Evolutionary conservation across 2,888 invertebrate genomes (phyloP).

Genomic region (Trichopoda pennipes): DNA sequence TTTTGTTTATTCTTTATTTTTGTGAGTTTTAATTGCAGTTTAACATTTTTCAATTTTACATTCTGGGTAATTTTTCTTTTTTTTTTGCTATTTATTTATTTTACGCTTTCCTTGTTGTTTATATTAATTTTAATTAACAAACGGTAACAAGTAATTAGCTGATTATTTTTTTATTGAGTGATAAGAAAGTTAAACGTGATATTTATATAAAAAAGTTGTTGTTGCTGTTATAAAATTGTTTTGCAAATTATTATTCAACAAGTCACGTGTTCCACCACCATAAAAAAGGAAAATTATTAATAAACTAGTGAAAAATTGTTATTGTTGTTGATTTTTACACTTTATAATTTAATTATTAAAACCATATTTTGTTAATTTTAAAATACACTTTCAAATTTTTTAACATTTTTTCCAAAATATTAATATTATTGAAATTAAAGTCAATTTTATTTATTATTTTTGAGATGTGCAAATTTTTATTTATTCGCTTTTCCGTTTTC

Average conservation of each 20-base stretch:
- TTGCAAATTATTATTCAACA: constrained; percentile 54
- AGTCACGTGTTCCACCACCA: constrained; percentile 58
- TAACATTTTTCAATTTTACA: background rate
- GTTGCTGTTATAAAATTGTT: background rate
- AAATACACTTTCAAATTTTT: background rate
- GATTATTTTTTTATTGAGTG: too few relatives aligned
- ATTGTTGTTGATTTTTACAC: background rate
- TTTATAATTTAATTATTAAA: constrained; percentile 13
- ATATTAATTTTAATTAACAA: background rate
- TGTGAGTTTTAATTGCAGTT: background rate
- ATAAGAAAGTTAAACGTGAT: constrained; percentile 4
- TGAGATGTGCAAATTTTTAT: background rate
- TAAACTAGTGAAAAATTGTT: background rate
- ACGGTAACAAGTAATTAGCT: too few relatives aligned
- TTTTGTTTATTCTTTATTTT: background rate
- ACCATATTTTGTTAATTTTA: background rate
- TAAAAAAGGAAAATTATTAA: constrained; percentile 12
- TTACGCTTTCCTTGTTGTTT: background rate
- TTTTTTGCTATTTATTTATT: background rate
- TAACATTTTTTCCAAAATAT: background rate
- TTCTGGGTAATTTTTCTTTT: background rate
- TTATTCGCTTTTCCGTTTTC: constrained; percentile 24
- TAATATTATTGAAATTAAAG: constrained; percentile 4
- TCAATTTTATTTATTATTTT: background rate
- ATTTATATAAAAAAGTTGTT: background rate